Evolutionary conservation across 1,140 invertebrate species (phyloP), one percentile per base, ranked within the genome.

Genomic region (Campoletis sonorensis): DNA sequence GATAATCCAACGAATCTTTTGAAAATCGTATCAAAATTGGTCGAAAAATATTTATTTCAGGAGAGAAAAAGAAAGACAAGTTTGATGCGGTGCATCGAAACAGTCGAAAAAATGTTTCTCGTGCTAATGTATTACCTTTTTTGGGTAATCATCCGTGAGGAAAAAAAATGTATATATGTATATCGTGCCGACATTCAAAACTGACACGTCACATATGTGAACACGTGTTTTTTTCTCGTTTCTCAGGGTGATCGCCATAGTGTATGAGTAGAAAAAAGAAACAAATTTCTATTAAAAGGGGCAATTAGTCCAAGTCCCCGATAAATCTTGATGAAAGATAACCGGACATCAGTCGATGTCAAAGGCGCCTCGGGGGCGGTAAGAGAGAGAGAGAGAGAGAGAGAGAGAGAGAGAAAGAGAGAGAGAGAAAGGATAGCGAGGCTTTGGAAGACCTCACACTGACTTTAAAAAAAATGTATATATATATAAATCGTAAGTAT

Each of bases 281-380:
- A 79, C 83, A 85, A 88, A 88, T 88, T 89, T 89, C 88, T 89
- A 89, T 89, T 89, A 89, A 89, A 89, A 88, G 88, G 81, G 82
- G 88, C 88, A 89, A 89, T 89, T 89, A 89, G 88, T 89, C 88
- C 85, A 88, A 88, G 88, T 89, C 88, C 83, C 33, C 86, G 84
- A 89, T 89, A 89, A 89, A 89, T 89, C 88, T 89, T 89, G 83
- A 87, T 89, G 88, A 89, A 84, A 85, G 87, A 89, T 89, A 88
- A 83, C 79, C 85, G 84, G 82, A 82, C 88, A 89, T 89, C 88
- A 89, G 86, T 89, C 84, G 85, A 83, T 89, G 88, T 89, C 88
- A 89, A 89, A 89, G 87, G 82, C 83, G 85, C 85, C 84, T 84
- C 37, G 58, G 64, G 79, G 72, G 85, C 87, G 87, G 86, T 83